These are phyloP conservation scores for Diarsia rubi DNA, from an alignment of 2,888 invertebrate genomes.

Conservation along the genomic window DNA sequence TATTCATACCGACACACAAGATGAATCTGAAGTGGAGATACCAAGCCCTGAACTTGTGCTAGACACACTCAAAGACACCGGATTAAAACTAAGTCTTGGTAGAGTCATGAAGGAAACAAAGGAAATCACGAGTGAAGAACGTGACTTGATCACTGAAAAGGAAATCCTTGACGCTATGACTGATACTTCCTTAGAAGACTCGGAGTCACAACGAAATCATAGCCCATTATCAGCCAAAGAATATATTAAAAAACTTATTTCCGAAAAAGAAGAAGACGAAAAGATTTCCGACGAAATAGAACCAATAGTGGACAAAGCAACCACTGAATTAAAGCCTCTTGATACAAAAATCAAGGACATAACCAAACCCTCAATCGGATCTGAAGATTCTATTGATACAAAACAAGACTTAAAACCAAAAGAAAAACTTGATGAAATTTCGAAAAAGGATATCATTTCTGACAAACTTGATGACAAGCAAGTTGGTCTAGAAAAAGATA, in stretches of 20 bases:
- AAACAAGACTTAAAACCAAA: slow-evolving; percentile 24
- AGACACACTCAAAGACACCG: slow-evolving; percentile 35
- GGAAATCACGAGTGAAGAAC: not conserved
- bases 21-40: slow-evolving; percentile 39
- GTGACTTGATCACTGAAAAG: slow-evolving; percentile 10
- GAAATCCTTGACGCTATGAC: slow-evolving; percentile 23
- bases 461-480: slow-evolving; percentile 83
- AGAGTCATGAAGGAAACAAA: not conserved
- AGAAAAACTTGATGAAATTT: slow-evolving; percentile 18
- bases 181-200: slow-evolving; percentile 13
- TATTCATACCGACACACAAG: slow-evolving; percentile 27
- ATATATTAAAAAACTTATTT: slow-evolving; percentile 36
- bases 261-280: slow-evolving; percentile 52
- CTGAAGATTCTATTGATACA: slow-evolving; percentile 12
- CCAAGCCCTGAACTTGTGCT: slow-evolving; percentile 56
- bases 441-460: slow-evolving; percentile 57
- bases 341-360: slow-evolving; percentile 43
- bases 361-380: not conserved
- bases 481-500: slow-evolving; percentile 83
- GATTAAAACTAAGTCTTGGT: slow-evolving; percentile 1
- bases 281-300: slow-evolving; percentile 6
- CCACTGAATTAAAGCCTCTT: slow-evolving; percentile 24
- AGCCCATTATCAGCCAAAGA: slow-evolving; percentile 52
- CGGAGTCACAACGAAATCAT: not conserved
- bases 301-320: slow-evolving; percentile 12